Conservation (phyloP, 2,113 vertebrate species). For the Dendropsophus ebraccatus region DNA sequence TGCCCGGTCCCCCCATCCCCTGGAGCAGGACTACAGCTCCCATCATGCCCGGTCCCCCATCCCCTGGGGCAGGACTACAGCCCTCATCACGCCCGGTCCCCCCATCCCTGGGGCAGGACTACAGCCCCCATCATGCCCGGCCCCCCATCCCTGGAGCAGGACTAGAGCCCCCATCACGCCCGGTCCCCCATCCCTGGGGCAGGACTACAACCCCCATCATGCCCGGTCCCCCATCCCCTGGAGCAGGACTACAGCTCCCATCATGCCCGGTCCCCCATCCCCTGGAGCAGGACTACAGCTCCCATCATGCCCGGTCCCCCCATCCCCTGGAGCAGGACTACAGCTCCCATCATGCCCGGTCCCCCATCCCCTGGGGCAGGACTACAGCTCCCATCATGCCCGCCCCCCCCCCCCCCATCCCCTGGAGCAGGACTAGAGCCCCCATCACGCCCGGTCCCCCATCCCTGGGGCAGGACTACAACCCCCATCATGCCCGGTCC, state of each 20-base stretch:
- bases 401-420: too few relatives aligned
- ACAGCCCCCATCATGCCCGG: not conserved
- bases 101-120: not conserved
- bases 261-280: slow-evolving; percentile 73
- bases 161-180: not conserved
- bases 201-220: not conserved
- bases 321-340: not conserved
- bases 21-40: not conserved
- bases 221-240: slow-evolving; percentile 78
- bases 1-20: slow-evolving; percentile 77
- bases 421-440: too few relatives aligned
- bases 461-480: not conserved
- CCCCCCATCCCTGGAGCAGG: too few relatives aligned
- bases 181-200: slow-evolving; percentile 77
- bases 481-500: not conserved
- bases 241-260: not conserved
- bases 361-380: slow-evolving; percentile 77
- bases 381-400: too few relatives aligned
- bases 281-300: not conserved
- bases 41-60: slow-evolving; percentile 71
- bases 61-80: not conserved
- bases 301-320: slow-evolving; percentile 70
- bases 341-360: not conserved
- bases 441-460: too few relatives aligned
- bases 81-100: slow-evolving; percentile 68